Percentiles rank a stretch among this genome's conserved stretches.
Conservation (phyloP, 2,888 invertebrate species). For the Hyles lineata region DNA sequence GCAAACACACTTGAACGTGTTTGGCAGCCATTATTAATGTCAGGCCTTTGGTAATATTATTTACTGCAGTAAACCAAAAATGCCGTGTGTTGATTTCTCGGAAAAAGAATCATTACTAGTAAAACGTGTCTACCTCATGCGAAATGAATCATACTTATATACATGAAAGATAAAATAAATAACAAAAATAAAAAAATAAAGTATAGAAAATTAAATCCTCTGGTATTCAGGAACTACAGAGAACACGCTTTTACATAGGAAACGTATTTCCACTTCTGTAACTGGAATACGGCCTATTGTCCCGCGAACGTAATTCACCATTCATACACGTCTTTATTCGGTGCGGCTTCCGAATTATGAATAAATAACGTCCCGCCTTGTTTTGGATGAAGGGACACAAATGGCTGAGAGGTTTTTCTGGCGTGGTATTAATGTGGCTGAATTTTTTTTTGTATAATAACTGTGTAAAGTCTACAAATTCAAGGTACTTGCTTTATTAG, state of each 20-base stretch:
- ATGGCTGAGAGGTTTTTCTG: slow-evolving; percentile 21
- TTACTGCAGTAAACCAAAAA: too few relatives aligned
- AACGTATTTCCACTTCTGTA: not conserved
- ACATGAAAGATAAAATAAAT: not conserved
- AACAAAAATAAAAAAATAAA: not conserved
- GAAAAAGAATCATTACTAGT: too few relatives aligned
- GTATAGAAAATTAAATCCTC: not conserved
- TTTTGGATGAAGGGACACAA: slow-evolving; percentile 23
- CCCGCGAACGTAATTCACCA: slow-evolving; percentile 31
- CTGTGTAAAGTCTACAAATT: not conserved
- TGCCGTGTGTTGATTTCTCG: too few relatives aligned
- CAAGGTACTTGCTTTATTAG: not conserved
- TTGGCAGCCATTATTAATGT: too few relatives aligned
- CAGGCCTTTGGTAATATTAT: too few relatives aligned
- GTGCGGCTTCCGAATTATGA: slow-evolving; percentile 42
- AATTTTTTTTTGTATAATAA: not conserved
- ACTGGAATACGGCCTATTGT: slow-evolving; percentile 10
- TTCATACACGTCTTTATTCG: slow-evolving; percentile 38
- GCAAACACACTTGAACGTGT: too few relatives aligned
- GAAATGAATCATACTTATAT: too few relatives aligned
- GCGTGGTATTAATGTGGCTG: not conserved
- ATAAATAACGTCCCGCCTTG: slow-evolving; percentile 43
- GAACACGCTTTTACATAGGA: not conserved
- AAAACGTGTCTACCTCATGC: too few relatives aligned
- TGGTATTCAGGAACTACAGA: not conserved